A percentile compares a stretch with the other conserved stretches of the same genome.
Conservation (phyloP, 1,140 invertebrate genomes). For the Fopius arisanus region DNA sequence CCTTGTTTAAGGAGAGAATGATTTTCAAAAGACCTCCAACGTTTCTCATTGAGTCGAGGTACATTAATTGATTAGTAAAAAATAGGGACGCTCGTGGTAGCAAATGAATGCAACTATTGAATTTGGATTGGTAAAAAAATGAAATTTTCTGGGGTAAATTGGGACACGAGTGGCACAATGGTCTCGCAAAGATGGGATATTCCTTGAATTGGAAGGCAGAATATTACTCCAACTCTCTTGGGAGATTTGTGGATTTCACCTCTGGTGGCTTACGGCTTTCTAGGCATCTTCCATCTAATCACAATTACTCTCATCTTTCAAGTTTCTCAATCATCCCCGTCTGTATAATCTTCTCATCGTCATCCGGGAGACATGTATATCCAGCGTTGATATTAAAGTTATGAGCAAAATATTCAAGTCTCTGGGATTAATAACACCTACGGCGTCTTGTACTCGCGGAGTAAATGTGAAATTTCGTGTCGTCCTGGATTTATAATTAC, state of each 20-base stretch:
- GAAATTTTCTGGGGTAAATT: too few relatives aligned
- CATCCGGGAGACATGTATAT: neutral
- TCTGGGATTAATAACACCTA: neutral
- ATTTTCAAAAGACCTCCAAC: too few relatives aligned
- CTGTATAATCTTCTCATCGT: conserved; percentile 10
- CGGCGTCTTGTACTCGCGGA: neutral
- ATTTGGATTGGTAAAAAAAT: too few relatives aligned
- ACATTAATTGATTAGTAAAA: too few relatives aligned
- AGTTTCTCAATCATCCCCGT: conserved; percentile 12
- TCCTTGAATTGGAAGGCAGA: neutral
- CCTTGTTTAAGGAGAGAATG: too few relatives aligned
- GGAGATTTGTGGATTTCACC: conserved; percentile 8
- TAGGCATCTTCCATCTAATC: conserved; percentile 2
- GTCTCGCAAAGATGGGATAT: neutral
- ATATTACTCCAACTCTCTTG: neutral
- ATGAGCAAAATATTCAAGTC: neutral
- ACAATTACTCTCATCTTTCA: conserved; percentile 13
- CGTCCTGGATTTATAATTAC: neutral
- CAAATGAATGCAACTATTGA: too few relatives aligned
- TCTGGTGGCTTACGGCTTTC: neutral
- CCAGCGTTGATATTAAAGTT: neutral
- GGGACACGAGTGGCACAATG: neutral
- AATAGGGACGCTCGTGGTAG: too few relatives aligned
- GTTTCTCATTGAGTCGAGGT: too few relatives aligned
- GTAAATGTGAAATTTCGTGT: neutral